Evolutionary conservation across 2,888 invertebrate species (phyloP).

Genomic region (Eupithecia inturbata): DNA sequence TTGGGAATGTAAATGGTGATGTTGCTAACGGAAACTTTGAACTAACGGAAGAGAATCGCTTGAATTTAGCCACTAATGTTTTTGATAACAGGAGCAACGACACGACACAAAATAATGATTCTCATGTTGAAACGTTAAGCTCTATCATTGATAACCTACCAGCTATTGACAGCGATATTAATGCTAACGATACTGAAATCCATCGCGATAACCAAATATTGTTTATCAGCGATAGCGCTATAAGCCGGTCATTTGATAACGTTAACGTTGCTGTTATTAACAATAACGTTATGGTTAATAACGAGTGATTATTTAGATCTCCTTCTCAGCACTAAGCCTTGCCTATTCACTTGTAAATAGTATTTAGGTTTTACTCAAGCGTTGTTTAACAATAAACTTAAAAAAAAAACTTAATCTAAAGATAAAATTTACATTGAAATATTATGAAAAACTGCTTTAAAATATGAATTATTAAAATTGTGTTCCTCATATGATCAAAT

Average conservation of each 20-base stretch:
- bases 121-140: slow-evolving; percentile 53
- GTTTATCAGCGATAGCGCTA: slow-evolving; percentile 8
- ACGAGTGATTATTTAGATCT: slow-evolving; percentile 36
- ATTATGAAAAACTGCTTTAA: not conserved
- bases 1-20: not conserved
- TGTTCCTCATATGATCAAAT: no score
- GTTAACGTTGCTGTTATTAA: slow-evolving; percentile 5
- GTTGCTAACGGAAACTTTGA: not conserved
- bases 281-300: slow-evolving; percentile 25
- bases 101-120: slow-evolving; percentile 36
- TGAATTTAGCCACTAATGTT: slow-evolving; percentile 36
- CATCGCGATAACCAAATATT: slow-evolving; percentile 19
- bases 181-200: slow-evolving; percentile 63
- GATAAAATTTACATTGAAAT: not conserved
- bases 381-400: slow-evolving; percentile 34
- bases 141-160: slow-evolving; percentile 74
- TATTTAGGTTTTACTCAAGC: slow-evolving; percentile 32
- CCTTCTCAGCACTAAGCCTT: slow-evolving; percentile 40
- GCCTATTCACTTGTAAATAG: slow-evolving; percentile 40
- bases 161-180: slow-evolving; percentile 74
- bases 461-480: not conserved
- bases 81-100: slow-evolving; percentile 30
- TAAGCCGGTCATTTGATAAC: not conserved
- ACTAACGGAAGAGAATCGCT: slow-evolving; percentile 21
- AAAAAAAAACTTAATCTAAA: not conserved